Evolutionary conservation across 2,888 invertebrate species (phyloP).

Genomic region (Leuctra nigra): DNA sequence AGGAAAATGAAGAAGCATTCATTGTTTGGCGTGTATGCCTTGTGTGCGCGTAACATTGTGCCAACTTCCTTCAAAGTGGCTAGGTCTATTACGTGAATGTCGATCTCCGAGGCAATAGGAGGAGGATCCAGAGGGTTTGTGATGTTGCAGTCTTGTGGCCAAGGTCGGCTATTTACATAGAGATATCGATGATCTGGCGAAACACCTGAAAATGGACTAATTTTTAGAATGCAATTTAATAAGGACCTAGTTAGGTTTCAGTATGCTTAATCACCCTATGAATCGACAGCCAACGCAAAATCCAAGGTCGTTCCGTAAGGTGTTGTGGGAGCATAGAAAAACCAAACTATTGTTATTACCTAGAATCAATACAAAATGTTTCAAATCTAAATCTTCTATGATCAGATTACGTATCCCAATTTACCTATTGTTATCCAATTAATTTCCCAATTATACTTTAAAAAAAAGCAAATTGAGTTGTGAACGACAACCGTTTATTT

Average conservation of each 20-base stretch:
- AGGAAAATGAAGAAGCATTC: constrained; percentile 83
- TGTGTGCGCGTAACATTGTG: constrained; percentile 69
- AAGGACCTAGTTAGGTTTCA: too few relatives aligned
- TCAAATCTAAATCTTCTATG: too few relatives aligned
- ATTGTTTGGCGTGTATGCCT: constrained; percentile 75
- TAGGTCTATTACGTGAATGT: constrained; percentile 79
- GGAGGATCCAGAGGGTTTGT: constrained; percentile 72
- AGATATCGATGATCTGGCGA: constrained; percentile 44
- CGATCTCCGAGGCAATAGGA: constrained; percentile 79
- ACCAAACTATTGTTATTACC: too few relatives aligned
- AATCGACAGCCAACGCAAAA: constrained; percentile 37
- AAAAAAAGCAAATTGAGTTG: too few relatives aligned
- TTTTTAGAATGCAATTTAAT: too few relatives aligned
- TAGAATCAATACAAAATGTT: too few relatives aligned
- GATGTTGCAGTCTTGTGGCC: constrained; percentile 70
- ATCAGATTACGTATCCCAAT: too few relatives aligned
- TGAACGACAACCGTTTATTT: too few relatives aligned
- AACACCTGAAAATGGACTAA: constrained; percentile 8
- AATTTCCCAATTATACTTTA: too few relatives aligned
- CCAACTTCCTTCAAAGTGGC: constrained; percentile 68
- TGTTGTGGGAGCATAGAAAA: too few relatives aligned
- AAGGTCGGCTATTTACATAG: constrained; percentile 76
- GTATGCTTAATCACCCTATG: too few relatives aligned
- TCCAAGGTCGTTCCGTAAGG: not conserved
- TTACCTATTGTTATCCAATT: too few relatives aligned